Evolutionary conservation across 2,113 vertebrate genomes (phyloP).

Genomic region (Numida meleagris): DNA sequence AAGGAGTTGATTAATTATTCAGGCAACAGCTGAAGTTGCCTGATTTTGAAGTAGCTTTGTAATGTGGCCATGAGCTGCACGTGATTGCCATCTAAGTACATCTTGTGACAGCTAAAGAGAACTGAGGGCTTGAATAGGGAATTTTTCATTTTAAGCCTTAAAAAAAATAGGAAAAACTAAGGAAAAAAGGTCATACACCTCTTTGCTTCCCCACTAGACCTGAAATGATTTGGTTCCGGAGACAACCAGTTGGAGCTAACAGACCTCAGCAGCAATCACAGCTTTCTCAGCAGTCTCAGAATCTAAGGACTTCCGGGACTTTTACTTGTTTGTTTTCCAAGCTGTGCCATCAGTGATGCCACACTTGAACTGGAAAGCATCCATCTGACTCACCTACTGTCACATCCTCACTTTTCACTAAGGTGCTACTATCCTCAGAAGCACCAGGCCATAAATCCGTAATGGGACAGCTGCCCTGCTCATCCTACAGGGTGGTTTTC

Average conservation of each 20-base stretch:
- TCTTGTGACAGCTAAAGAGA: not conserved
- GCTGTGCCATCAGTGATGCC: not conserved
- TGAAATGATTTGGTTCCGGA: not conserved
- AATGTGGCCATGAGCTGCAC: not conserved
- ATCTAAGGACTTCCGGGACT: not conserved
- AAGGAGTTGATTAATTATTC: slow-evolving; percentile 51
- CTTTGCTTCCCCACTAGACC: not conserved
- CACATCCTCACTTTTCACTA: not conserved
- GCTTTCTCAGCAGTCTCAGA: not conserved
- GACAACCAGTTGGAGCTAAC: not conserved
- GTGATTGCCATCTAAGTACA: not conserved
- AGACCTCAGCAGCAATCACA: not conserved
- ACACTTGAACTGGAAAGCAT: not conserved
- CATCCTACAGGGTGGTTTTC: not conserved
- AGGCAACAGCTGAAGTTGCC: not conserved
- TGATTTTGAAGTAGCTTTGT: slow-evolving; percentile 11
- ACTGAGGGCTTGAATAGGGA: not conserved
- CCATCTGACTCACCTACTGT: not conserved
- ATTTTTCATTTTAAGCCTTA: not conserved
- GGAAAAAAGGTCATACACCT: not conserved
- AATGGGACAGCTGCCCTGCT: not conserved
- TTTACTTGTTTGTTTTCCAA: not conserved
- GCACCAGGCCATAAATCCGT: not conserved
- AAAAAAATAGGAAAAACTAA: not conserved
- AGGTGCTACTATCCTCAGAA: not conserved